A percentile compares a stretch with the other conserved stretches of the same genome.
phyloP scores from a whole-genome alignment of 2,888 invertebrate genomes.

The Ornithoptera alexandrae region DNA sequence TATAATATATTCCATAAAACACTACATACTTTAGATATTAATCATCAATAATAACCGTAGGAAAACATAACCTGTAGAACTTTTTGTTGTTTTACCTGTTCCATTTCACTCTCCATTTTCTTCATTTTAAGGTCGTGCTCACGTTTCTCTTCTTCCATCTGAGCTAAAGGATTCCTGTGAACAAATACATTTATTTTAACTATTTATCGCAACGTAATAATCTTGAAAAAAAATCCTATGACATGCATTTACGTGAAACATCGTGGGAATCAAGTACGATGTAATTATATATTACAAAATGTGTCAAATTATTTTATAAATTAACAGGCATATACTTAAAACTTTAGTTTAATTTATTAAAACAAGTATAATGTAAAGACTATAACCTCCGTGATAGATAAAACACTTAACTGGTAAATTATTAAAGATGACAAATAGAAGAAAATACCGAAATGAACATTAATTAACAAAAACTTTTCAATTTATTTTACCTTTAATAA shows the following conservation, averaged over 20 bases:
- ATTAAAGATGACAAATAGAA: too few species aligned
- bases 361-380: too few species aligned
- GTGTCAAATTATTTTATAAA: background rate
- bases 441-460: too few species aligned
- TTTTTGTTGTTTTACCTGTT: conserved; percentile 81
- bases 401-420: too few species aligned
- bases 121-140: conserved; percentile 98
- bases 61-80: too few species aligned
- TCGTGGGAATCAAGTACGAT: background rate
- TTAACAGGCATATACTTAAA: background rate
- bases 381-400: too few species aligned
- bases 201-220: too few species aligned
- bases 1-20: too few species aligned
- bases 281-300: background rate
- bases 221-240: background rate
- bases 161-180: conserved; percentile 96
- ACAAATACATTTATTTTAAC: conserved; percentile 42
- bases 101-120: conserved; percentile 99
- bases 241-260: conserved; percentile 5
- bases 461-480: too few species aligned
- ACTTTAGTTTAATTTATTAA: too few species aligned
- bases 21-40: too few species aligned
- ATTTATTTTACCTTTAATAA: background rate
- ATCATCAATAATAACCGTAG: too few species aligned
- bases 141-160: conserved; percentile 98